Conservation (phyloP, 2,797 vertebrate genomes). For the Chromobotia macracanthus region DNA sequence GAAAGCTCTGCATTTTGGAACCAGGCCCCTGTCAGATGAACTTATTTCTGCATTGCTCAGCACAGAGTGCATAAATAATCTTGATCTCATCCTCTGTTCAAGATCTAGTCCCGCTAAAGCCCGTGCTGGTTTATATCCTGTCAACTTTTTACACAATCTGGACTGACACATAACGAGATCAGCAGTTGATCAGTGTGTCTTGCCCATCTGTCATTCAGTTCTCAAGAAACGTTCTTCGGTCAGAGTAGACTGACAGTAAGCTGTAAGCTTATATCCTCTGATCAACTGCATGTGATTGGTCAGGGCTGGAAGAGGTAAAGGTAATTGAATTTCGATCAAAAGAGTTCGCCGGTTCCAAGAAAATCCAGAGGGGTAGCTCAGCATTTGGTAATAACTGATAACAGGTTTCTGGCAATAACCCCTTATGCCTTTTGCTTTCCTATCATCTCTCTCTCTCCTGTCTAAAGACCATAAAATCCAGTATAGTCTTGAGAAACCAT, state of each 20-base stretch:
- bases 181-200: slow-evolving; percentile 8
- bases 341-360: slow-evolving; percentile 63
- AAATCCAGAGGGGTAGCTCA: slow-evolving; percentile 62
- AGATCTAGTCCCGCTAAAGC: slow-evolving; percentile 31
- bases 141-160: slow-evolving; percentile 31
- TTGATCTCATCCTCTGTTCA: slow-evolving; percentile 46
- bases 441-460: neutral
- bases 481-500: neutral
- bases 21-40: slow-evolving; percentile 25
- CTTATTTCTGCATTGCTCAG: slow-evolving; percentile 25
- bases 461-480: slow-evolving; percentile 10
- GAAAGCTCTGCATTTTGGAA: neutral
- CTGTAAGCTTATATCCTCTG: slow-evolving; percentile 27
- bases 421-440: slow-evolving; percentile 38
- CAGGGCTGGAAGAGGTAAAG: slow-evolving; percentile 46
- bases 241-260: neutral
- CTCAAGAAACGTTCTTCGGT: slow-evolving; percentile 18
- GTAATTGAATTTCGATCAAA: slow-evolving; percentile 73
- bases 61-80: slow-evolving; percentile 28
- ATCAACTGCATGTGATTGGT: slow-evolving; percentile 26
- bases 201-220: slow-evolving; percentile 22
- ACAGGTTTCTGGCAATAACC: slow-evolving; percentile 67
- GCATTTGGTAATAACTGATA: slow-evolving; percentile 77
- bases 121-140: slow-evolving; percentile 13
- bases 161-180: slow-evolving; percentile 39